phyloP scores from a whole-genome alignment of 2,113 vertebrate species.

The Myanophis thanlyinensis region DNA sequence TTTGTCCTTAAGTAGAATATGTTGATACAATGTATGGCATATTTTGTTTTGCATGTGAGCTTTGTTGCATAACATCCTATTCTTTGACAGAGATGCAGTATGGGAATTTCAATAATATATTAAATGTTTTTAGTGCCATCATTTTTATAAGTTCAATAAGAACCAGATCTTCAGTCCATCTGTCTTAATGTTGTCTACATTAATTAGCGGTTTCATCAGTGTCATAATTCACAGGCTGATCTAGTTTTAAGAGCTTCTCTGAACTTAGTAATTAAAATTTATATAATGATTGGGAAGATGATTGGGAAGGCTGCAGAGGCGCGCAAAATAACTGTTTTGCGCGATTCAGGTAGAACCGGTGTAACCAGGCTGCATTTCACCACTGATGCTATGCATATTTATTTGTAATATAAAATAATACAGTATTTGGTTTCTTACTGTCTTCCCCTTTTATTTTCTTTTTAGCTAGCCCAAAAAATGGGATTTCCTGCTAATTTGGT shows the following conservation, averaged over 20 bases:
- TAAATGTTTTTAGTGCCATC: not conserved
- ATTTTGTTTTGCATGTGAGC: not conserved
- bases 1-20: not conserved
- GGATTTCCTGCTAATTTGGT: constrained; percentile 88
- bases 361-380: no score
- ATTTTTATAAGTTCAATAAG: not conserved
- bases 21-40: not conserved
- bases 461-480: constrained; percentile 93
- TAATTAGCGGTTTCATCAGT: not conserved
- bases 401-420: not conserved
- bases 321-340: no score
- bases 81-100: not conserved
- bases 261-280: not conserved
- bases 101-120: not conserved
- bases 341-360: no score
- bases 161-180: not conserved
- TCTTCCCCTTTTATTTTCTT: constrained; percentile 9
- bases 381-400: not conserved
- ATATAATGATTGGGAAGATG: no score
- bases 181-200: not conserved
- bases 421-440: not conserved
- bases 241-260: not conserved
- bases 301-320: no score
- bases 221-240: not conserved
- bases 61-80: not conserved